Base-by-base conservation (phyloP, 1,140 invertebrate species). In the Helicoverpa armigera region DNA sequence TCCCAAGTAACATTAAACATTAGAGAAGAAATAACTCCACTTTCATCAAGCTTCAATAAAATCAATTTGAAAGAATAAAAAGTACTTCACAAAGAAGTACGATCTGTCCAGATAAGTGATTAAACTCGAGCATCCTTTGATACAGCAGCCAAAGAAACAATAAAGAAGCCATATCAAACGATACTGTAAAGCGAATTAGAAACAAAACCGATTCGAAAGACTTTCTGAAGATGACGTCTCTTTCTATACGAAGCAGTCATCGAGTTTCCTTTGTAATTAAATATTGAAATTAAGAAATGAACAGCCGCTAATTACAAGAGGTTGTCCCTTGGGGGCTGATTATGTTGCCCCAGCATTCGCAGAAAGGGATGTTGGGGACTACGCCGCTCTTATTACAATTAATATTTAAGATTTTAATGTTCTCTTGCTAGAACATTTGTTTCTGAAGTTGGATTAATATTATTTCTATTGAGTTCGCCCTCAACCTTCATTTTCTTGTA, bases 221-320 rank as follows among this genome's bases (percentile, higher is more conserved):
- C 89, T 94, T 94, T 94, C 90, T 94, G 93, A 91, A 84, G 90
- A 91, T 94, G 93, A 94, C 93, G 93, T 94, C 93, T 94, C 92
- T 89, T 91, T 92, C 90, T 91, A 82, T 87, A 89, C 82, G 83
- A 73, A 89, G 92, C 90, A 94, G 87, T 94, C 92, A 86, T 94
- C 92, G 93, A 93, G 93, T 94, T 94, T 94, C 93, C 93, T 93
- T 94, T 93, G 94, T 95, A 95, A 95, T 95, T 95, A 95, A 95
- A 95, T 95, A 95, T 95, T 95, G 95, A 95, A 95, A 95, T 95
- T 95, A 95, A 95, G 95, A 95, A 95, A 95, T 95, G 93, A 95
- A 95, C 94, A 95, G 94, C 91, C 95, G 92, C 92, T 95, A 95
- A 95, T 95, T 95, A 95, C 91, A 90, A 89, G 94, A 92, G 94